phyloP scores from a whole-genome alignment of 2,797 vertebrate genomes.

The Betta splendens region DNA sequence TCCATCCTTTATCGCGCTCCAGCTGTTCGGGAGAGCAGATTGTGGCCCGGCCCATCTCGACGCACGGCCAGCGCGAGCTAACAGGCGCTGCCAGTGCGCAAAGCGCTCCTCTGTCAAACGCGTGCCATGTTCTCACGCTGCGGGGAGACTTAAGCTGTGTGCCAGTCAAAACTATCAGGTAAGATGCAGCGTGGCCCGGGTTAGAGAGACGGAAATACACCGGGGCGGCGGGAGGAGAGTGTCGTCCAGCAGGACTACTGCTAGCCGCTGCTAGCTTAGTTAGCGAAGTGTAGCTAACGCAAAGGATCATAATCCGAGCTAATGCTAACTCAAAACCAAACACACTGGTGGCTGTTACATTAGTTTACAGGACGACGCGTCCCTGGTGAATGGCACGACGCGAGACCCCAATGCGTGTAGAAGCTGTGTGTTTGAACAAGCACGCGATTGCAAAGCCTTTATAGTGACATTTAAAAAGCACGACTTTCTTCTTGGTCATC shows the following conservation, averaged over 20 bases:
- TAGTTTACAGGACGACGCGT: slow-evolving; percentile 17
- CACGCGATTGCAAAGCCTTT: neutral
- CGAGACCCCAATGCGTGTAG: too few relatives aligned
- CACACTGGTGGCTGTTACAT: slow-evolving; percentile 13
- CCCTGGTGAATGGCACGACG: neutral
- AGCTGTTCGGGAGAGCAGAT: slow-evolving; percentile 52
- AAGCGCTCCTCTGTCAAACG: slow-evolving; percentile 15
- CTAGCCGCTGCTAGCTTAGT: slow-evolving; percentile 54
- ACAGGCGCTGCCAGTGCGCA: slow-evolving; percentile 34
- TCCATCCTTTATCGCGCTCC: slow-evolving; percentile 37
- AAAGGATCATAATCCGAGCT: slow-evolving; percentile 32
- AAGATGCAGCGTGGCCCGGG: slow-evolving; percentile 54
- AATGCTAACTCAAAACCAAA: slow-evolving; percentile 49
- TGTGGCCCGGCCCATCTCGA: slow-evolving; percentile 58
- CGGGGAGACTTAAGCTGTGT: slow-evolving; percentile 14
- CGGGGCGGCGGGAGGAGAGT: slow-evolving; percentile 27
- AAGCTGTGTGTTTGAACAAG: neutral
- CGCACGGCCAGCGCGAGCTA: slow-evolving; percentile 50
- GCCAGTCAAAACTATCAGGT: slow-evolving; percentile 55
- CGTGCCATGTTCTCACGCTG: slow-evolving; percentile 43
- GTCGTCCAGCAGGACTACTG: slow-evolving; percentile 57
- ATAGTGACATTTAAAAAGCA: neutral
- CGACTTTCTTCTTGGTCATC: slow-evolving; percentile 1
- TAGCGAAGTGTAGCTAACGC: slow-evolving; percentile 57
- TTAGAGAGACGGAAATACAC: slow-evolving; percentile 56